Evolutionary conservation across 1,140 invertebrate genomes (phyloP).

Genomic region (Philopotamus ludificatus): DNA sequence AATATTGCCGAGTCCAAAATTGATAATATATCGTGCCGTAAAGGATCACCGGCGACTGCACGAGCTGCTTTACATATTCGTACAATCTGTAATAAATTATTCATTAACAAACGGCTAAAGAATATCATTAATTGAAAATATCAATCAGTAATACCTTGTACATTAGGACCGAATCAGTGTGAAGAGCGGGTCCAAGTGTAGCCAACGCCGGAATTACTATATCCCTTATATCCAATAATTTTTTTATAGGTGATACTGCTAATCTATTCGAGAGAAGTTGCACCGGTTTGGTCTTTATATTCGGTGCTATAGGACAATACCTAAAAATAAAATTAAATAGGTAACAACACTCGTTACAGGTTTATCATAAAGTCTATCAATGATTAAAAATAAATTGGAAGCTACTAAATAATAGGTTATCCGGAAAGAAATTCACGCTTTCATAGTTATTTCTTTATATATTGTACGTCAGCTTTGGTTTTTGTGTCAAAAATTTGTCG

Average conservation of each 20-base stretch:
- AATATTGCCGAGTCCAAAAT: constrained; percentile 85
- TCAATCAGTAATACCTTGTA: constrained; percentile 66
- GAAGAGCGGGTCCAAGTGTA: constrained; percentile 83
- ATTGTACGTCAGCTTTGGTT: too few species aligned
- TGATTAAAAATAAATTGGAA: too few species aligned
- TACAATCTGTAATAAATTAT: constrained; percentile 47
- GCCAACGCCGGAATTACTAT: constrained; percentile 84
- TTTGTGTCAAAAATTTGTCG: constrained; percentile 2
- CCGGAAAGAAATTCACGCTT: too few species aligned
- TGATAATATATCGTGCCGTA: constrained; percentile 80
- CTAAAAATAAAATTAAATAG: constrained; percentile 51
- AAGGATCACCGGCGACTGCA: constrained; percentile 48
- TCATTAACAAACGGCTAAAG: not conserved
- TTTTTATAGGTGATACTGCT: constrained; percentile 60
- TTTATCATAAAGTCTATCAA: constrained; percentile 7
- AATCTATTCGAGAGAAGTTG: constrained; percentile 59
- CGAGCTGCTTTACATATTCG: constrained; percentile 50
- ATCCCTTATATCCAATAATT: constrained; percentile 73
- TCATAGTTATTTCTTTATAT: too few species aligned
- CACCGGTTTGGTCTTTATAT: constrained; percentile 63
- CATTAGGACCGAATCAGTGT: constrained; percentile 84
- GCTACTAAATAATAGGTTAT: too few species aligned
- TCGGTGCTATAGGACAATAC: constrained; percentile 68
- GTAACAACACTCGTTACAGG: constrained; percentile 11
- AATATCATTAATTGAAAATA: not conserved